Evolutionary conservation across 1,140 invertebrate species (phyloP), one percentile per base, ranked within the genome.

Genomic region (Pseudomyrmex concolor): DNA sequence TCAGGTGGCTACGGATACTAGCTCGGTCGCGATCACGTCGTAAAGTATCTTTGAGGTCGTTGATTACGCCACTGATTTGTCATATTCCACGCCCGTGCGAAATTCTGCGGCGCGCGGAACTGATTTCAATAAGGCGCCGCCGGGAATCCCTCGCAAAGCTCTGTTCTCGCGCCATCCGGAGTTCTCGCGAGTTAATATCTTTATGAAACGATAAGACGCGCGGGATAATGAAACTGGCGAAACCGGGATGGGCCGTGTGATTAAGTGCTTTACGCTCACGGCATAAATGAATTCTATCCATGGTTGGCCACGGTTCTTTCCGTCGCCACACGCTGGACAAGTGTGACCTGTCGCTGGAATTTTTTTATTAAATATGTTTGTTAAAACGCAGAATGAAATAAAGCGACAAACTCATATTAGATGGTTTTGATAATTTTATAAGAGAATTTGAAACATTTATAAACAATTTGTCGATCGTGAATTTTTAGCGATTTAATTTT

Each of bases 61-160:
- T 59, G 66, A 34, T 51, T 74, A 57, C 50, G 59, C 67, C 59
- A 76, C 83, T 84, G 50, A 59, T 59, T 34, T 57, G 48, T 74
- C 55, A 63, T 45, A 60, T 70, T 68, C 63, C 68, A 48, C 43
- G 25, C 34, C 5, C 34, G 22, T 71, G 67, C 64, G 60, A 85
- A 77, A 88, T 85, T 87, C 86, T 72, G 15, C 54, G 68, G 55
- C 60, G 64, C 76, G 3, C 34, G 34, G 34, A 55, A 45, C 76
- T 77, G 83, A 88, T 88, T 87, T 88, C 86, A 88, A 88, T 88
- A 88, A 87, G 66, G 78, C 71, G 76, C 77, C 83, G 60, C 77
- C 34, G 34, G 48, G 72, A 64, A 70, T 57, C 77, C 43, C 76
- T 83, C 77, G 85, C 78, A 83, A 88, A 88, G 77, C 87, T 77